These are phyloP conservation scores for Bombycilla garrulus DNA, from an alignment of 2,113 vertebrate genomes.

Conservation along the genomic window DNA sequence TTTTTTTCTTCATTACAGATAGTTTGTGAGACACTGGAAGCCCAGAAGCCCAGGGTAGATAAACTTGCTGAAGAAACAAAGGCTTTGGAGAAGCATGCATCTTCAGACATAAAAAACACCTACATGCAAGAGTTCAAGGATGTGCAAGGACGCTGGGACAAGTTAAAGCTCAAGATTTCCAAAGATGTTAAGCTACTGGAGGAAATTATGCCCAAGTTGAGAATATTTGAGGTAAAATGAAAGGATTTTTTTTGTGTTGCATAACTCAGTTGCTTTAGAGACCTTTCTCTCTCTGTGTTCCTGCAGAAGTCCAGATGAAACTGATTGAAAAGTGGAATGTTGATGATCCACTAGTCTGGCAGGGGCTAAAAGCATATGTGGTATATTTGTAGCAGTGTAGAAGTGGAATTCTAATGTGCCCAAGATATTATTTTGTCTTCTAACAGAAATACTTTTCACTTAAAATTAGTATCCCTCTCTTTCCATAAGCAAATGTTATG, in stretches of 20 bases:
- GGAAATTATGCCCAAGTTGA: slow-evolving; percentile 84
- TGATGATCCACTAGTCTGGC: background rate
- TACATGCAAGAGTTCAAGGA: slow-evolving; percentile 71
- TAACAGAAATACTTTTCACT: background rate
- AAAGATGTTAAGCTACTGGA: slow-evolving; percentile 83
- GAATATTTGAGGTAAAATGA: slow-evolving; percentile 83
- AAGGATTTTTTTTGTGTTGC: background rate
- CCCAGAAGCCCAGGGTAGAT: slow-evolving; percentile 68
- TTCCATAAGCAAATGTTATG: background rate
- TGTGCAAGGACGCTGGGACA: slow-evolving; percentile 80
- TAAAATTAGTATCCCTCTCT: background rate
- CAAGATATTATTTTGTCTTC: background rate
- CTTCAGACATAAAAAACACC: slow-evolving; percentile 35
- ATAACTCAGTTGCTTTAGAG: background rate
- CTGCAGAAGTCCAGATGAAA: background rate
- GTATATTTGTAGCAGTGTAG: background rate
- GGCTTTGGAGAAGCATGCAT: slow-evolving; percentile 60
- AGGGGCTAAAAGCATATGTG: background rate
- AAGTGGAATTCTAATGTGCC: background rate
- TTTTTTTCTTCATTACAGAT: slow-evolving; percentile 50
- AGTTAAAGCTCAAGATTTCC: slow-evolving; percentile 75
- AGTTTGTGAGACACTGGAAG: slow-evolving; percentile 80
- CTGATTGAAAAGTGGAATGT: background rate
- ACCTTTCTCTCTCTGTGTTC: background rate
- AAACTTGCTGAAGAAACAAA: slow-evolving; percentile 78